These are phyloP conservation scores for Nomada ruficornis DNA, from an alignment of 2,888 invertebrate species.

Conservation along the genomic window DNA sequence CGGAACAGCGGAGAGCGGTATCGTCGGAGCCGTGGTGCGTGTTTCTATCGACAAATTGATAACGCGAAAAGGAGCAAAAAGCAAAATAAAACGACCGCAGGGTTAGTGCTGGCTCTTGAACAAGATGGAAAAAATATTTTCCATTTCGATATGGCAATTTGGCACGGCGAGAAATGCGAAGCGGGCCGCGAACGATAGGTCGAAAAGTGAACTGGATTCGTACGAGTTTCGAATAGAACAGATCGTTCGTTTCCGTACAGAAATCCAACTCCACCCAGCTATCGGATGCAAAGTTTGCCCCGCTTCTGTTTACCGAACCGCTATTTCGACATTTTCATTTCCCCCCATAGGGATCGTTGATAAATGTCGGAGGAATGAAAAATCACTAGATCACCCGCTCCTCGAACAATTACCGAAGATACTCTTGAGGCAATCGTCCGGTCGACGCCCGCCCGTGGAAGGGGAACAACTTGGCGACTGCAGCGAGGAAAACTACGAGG, in stretches of 20 bases:
- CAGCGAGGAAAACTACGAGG: background rate
- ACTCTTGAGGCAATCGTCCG: background rate
- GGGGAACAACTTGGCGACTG: conserved; percentile 1
- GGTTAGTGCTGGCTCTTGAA: background rate
- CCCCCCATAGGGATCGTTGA: too few species aligned
- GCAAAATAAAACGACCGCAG: too few species aligned
- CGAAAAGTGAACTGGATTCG: conserved; percentile 24
- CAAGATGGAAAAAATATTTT: background rate
- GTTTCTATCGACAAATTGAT: background rate
- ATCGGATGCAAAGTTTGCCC: conserved; percentile 23
- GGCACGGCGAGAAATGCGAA: background rate
- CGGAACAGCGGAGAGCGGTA: background rate
- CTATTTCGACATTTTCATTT: conserved; percentile 30
- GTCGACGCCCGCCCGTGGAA: background rate
- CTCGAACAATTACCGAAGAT: too few species aligned
- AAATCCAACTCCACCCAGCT: background rate
- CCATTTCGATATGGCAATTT: conserved; percentile 24
- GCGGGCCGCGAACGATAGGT: conserved; percentile 7
- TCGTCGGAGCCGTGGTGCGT: background rate
- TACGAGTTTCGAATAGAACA: conserved; percentile 33
- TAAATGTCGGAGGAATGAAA: too few species aligned
- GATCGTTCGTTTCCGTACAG: conserved; percentile 19
- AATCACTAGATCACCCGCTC: too few species aligned
- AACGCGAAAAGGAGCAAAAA: background rate
- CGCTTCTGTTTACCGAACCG: conserved; percentile 30